Percentiles rank a stretch among this genome's conserved stretches.
Evolutionary conservation across 2,888 invertebrate species (phyloP).

Genomic region (Caenorhabditis plicata): DNA sequence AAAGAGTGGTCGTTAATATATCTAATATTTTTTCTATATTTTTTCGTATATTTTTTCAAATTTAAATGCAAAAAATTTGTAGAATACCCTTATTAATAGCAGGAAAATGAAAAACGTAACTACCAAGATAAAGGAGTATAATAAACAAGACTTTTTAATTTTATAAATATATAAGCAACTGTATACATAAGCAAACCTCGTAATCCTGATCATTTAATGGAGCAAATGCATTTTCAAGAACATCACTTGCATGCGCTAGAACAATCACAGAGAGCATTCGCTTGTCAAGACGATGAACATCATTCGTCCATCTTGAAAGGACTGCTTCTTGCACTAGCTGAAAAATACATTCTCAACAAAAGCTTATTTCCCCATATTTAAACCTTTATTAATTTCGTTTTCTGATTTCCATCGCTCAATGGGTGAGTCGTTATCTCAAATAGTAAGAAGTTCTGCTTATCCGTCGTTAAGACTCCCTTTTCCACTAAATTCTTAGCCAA

Average conservation of each 20-base stretch:
- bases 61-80: no score
- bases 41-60: not conserved
- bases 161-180: no score
- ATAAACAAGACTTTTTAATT: no score
- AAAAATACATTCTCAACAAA: no score
- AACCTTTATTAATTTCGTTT: slow-evolving; percentile 87
- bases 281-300: slow-evolving; percentile 94
- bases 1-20: no score
- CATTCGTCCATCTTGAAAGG: slow-evolving; percentile 90
- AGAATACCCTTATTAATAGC: no score
- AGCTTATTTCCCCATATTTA: not conserved
- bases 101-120: no score
- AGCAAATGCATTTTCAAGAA: slow-evolving; percentile 97
- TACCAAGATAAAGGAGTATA: no score
- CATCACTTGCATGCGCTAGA: slow-evolving; percentile 95
- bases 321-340: slow-evolving; percentile 88
- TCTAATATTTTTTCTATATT: no score
- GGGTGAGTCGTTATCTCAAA: slow-evolving; percentile 99
- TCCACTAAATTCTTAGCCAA: slow-evolving; percentile 98
- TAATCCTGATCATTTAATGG: slow-evolving; percentile 74
- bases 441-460: slow-evolving; percentile 81
- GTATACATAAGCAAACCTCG: no score
- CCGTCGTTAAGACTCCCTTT: slow-evolving; percentile 71
- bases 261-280: slow-evolving; percentile 88
- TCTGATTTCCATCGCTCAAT: slow-evolving; percentile 88